phyloP scores from a whole-genome alignment of 2,113 vertebrate genomes.

The Carollia perspicillata region DNA sequence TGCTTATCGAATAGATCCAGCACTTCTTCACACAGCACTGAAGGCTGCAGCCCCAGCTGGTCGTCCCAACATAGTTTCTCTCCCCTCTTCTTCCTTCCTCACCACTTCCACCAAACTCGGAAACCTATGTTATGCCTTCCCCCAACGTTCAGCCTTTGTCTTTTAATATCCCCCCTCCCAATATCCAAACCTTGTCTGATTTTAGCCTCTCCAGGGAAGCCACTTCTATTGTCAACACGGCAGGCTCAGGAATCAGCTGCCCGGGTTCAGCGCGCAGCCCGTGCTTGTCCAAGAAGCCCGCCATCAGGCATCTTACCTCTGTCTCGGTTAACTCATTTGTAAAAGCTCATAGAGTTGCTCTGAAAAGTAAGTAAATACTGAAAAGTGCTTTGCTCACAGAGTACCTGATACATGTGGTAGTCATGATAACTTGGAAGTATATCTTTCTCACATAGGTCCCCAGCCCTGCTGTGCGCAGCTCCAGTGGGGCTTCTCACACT shows the following conservation, averaged over 20 bases:
- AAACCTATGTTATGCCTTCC: no score
- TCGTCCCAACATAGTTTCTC: not conserved
- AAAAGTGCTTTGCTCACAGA: not conserved
- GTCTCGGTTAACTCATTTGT: not conserved
- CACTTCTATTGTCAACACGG: not conserved
- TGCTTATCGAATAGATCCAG: not conserved
- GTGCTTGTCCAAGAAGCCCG: not conserved
- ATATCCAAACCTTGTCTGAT: not conserved
- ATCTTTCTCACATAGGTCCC: rapidly evolving
- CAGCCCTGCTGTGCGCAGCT: not conserved
- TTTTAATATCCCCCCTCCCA: not conserved
- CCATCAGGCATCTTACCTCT: not conserved
- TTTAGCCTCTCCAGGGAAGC: not conserved
- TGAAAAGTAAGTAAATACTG: not conserved
- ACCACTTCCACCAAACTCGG: not conserved
- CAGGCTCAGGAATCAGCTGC: not conserved
- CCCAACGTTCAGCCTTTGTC: not conserved
- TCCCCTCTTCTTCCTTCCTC: not conserved
- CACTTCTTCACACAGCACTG: not conserved
- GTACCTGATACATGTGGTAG: no score
- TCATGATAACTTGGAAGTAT: not conserved
- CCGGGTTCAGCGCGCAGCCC: not conserved
- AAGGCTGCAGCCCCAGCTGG: not conserved
- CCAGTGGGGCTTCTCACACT: not conserved
- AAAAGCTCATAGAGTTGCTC: not conserved